Evolutionary conservation across 2,113 vertebrate species (phyloP).

Genomic region (Heterochromis multidens): DNA sequence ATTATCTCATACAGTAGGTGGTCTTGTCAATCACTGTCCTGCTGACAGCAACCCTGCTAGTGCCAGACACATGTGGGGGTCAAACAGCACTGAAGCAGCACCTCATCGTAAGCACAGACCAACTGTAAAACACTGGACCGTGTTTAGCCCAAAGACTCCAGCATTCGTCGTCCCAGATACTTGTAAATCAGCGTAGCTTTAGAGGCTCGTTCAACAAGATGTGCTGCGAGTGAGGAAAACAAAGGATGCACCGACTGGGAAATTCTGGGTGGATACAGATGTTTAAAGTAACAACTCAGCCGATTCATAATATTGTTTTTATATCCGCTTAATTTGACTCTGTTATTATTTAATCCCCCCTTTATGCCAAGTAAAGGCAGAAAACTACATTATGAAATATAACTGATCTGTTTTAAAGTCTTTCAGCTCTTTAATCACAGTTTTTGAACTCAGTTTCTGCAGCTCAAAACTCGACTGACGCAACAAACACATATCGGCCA

Average conservation of each 20-base stretch:
- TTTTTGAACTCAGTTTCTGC: neutral
- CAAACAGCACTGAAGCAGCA: neutral
- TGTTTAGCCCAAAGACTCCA: neutral
- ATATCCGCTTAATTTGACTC: neutral
- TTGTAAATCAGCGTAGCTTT: neutral
- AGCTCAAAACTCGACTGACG: neutral
- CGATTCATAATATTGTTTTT: neutral
- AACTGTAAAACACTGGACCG: neutral
- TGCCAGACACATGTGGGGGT: neutral
- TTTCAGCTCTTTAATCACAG: neutral
- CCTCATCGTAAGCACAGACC: neutral
- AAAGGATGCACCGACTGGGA: neutral
- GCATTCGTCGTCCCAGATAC: too few relatives aligned
- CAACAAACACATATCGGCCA: neutral
- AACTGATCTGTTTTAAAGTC: too few relatives aligned
- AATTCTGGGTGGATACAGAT: neutral
- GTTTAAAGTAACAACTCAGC: neutral
- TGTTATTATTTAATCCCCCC: neutral
- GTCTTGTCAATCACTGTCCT: slow-evolving; percentile 18
- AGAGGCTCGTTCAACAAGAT: neutral
- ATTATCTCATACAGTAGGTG: neutral
- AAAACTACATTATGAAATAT: too few relatives aligned
- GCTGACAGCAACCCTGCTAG: neutral
- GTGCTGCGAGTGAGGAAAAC: neutral
- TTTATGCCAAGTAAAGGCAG: neutral